These are phyloP conservation scores for Galagoides demidoff DNA, from an alignment of 2,797 vertebrate genomes.

Conservation along the genomic window DNA sequence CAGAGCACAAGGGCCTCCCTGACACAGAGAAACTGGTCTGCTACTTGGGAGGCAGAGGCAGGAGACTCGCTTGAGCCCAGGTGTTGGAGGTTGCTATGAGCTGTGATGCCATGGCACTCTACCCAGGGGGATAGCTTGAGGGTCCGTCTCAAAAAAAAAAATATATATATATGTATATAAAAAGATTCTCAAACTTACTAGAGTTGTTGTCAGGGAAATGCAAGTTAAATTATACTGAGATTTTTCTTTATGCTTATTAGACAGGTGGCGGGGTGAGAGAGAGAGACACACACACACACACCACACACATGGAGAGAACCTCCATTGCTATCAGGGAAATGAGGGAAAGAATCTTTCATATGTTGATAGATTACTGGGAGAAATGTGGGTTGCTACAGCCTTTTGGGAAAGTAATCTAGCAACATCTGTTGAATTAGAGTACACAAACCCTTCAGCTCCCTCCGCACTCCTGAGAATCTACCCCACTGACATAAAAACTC, in stretches of 20 bases:
- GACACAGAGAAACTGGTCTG: slow-evolving; percentile 56
- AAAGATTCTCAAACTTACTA: background rate
- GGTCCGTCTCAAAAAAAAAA: too few relatives aligned
- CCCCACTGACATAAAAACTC: background rate
- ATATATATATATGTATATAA: too few relatives aligned
- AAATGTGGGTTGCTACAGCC: background rate
- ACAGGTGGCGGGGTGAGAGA: background rate
- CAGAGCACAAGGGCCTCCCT: slow-evolving; percentile 66
- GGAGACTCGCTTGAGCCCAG: too few relatives aligned
- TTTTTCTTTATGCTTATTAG: background rate
- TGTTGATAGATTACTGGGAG: background rate
- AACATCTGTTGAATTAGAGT: background rate
- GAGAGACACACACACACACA: background rate
- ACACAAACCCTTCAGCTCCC: background rate
- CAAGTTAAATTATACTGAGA: background rate
- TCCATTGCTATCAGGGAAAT: background rate
- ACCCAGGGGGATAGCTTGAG: too few relatives aligned
- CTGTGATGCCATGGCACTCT: too few relatives aligned
- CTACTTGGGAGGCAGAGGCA: too few relatives aligned
- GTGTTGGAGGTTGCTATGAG: too few relatives aligned
- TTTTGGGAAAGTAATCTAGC: background rate
- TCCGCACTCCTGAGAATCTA: background rate
- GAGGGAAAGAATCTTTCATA: background rate
- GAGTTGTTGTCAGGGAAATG: background rate
- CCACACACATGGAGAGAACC: background rate